These are phyloP conservation scores for Gnatocerus cornutus DNA, from an alignment of 2,888 invertebrate genomes.

Conservation along the genomic window DNA sequence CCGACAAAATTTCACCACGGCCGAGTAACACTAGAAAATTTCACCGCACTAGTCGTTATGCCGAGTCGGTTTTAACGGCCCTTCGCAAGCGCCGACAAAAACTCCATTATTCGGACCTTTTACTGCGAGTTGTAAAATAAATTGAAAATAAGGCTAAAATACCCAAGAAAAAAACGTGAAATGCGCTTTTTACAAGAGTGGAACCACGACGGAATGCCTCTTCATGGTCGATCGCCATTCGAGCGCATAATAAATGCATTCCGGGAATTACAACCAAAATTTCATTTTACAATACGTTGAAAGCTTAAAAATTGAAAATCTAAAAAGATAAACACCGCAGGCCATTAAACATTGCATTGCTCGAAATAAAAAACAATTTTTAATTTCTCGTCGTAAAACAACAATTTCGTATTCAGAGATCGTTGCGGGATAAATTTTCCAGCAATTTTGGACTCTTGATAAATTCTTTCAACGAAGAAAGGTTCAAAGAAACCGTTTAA, in stretches of 20 bases:
- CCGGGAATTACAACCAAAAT: too few relatives aligned
- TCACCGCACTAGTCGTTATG: conserved; percentile 24
- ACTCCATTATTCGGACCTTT: conserved; percentile 25
- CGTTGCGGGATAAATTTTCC: conserved; percentile 25
- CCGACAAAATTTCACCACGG: conserved; percentile 48
- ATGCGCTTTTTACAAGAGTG: conserved; percentile 19
- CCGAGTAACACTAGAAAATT: conserved; percentile 5
- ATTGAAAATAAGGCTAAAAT: conserved; percentile 32
- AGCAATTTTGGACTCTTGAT: conserved; percentile 18
- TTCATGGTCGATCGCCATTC: too few relatives aligned
- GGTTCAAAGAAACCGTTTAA: conserved; percentile 41
- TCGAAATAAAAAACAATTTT: too few relatives aligned
- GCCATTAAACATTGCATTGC: too few relatives aligned
- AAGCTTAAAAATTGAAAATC: too few relatives aligned
- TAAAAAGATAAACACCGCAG: too few relatives aligned
- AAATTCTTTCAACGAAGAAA: conserved; percentile 34
- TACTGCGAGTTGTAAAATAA: conserved; percentile 26
- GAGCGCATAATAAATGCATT: too few relatives aligned
- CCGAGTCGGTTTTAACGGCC: conserved; percentile 12
- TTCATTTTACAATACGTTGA: too few relatives aligned
- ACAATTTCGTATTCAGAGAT: conserved; percentile 4
- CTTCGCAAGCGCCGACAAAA: conserved; percentile 12
- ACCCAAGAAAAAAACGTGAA: conserved; percentile 11
- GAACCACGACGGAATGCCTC: background rate
- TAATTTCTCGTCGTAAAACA: too few relatives aligned